Evolutionary conservation across 2,888 invertebrate genomes (phyloP), one percentile per base, ranked within the genome.

Genomic region (Hylaea fasciaria): DNA sequence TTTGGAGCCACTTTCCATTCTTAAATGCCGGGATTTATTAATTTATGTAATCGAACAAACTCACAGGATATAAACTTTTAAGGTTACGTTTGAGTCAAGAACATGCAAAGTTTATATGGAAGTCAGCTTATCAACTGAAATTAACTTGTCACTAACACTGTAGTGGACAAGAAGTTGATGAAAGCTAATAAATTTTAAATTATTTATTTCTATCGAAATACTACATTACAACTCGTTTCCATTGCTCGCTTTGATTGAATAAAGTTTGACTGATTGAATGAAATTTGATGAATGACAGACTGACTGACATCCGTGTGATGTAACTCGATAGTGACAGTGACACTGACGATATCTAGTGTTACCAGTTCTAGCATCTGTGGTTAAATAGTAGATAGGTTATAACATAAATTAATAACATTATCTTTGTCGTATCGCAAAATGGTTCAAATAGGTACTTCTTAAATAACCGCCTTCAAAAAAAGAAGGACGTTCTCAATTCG

Each of bases 121-220:
- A 46, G 14, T 41, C 32, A 40, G 14, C 11, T 17, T 16, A 48
- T 16, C 43, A 51, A 60, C 40, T 16, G 16, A 40, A 44, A 45
- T 1, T 44, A 44, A 71, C 87, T 85, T 83, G 89, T 91, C 90
- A 91, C 90, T 81, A 91, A 71, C 91, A 91, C 91, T 91, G 91
- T 89, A 88, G 88, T 88, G 91, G 88, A 91, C 82, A 81, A 88
- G 83, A 66, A 63, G 51, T 17, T 14, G 37, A 61, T 63, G 60
- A 61, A 35, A n/a, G n/a, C n/a, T n/a, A n/a, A 69, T 61, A 59
- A 66, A 65, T 62, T 68, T 66, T 43, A 47, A 53, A 44, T 46
- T 41, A 49, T 41, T 51, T 40, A 37, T 52, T 45, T 41, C 13
- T 1, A 50, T n/a, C n/a, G n/a, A n/a, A n/a, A n/a, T n/a, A n/a